Evolutionary conservation across 2,888 invertebrate genomes (phyloP).

Genomic region (Tanypteryx hageni): DNA sequence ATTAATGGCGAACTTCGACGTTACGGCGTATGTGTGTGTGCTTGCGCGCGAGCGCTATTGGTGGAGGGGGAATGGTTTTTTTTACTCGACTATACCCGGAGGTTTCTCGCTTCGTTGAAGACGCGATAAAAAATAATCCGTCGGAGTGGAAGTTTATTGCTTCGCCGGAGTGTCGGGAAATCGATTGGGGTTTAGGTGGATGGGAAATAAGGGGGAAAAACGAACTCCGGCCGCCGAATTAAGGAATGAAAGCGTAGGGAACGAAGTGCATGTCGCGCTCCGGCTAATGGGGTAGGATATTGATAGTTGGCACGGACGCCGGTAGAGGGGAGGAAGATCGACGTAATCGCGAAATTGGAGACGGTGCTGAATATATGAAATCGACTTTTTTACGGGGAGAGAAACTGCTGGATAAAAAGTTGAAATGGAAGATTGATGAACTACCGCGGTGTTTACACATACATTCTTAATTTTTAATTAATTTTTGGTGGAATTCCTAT

Average conservation of each 20-base stretch:
- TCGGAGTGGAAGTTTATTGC: slow-evolving; percentile 16
- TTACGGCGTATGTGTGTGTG: no score
- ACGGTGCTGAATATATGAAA: not conserved
- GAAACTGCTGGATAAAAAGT: not conserved
- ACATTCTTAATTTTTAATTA: no score
- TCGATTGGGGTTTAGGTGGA: not conserved
- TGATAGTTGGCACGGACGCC: slow-evolving; percentile 8
- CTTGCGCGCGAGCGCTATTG: no score
- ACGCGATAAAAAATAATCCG: not conserved
- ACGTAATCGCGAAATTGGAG: not conserved
- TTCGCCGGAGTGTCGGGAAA: not conserved
- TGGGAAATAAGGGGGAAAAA: not conserved
- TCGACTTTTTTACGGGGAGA: not conserved
- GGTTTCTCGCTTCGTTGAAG: no score
- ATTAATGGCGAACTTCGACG: no score
- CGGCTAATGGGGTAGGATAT: not conserved
- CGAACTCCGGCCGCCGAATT: not conserved
- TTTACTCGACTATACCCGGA: no score
- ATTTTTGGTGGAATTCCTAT: no score
- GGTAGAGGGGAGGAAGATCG: not conserved
- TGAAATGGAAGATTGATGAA: no score
- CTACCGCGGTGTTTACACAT: no score
- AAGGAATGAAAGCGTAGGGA: slow-evolving; percentile 8
- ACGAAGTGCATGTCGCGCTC: not conserved
- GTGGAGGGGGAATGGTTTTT: no score